Evolutionary conservation across 2,888 invertebrate genomes (phyloP).

Genomic region (Pogonocherus hispidulus): DNA sequence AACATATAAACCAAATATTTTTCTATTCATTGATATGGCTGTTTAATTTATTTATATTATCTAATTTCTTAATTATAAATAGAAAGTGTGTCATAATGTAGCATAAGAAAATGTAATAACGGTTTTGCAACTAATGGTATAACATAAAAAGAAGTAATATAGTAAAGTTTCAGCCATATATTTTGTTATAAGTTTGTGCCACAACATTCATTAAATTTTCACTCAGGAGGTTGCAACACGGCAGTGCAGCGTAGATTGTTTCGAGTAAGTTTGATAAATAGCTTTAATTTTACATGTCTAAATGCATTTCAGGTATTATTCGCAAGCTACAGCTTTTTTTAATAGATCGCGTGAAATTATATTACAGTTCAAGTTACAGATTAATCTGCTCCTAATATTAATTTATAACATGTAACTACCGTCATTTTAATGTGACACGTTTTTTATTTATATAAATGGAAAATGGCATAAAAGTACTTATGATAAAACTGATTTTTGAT

Average conservation of each 20-base stretch:
- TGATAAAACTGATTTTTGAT: too few species aligned
- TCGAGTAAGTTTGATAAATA: conserved; percentile 16
- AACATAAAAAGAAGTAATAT: neutral
- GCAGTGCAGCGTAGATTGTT: neutral
- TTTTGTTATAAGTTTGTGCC: neutral
- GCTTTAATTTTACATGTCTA: conserved; percentile 20
- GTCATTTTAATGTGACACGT: too few species aligned
- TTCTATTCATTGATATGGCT: too few species aligned
- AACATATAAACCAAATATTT: too few species aligned
- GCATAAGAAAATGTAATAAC: too few species aligned
- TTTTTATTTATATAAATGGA: too few species aligned
- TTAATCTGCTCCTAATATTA: too few species aligned
- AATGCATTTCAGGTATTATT: conserved; percentile 9
- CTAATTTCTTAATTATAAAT: too few species aligned
- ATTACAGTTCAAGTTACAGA: neutral
- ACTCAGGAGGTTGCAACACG: neutral
- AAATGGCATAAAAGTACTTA: too few species aligned
- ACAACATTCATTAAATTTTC: conserved; percentile 15
- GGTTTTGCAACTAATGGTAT: neutral
- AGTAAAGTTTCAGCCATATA: neutral
- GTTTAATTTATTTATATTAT: too few species aligned
- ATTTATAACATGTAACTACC: too few species aligned
- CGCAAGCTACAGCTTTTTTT: neutral
- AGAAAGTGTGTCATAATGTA: too few species aligned
- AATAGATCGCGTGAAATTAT: neutral